These are phyloP conservation scores for Leptogaster cylindrica DNA, from an alignment of 2,888 invertebrate genomes.

Conservation along the genomic window DNA sequence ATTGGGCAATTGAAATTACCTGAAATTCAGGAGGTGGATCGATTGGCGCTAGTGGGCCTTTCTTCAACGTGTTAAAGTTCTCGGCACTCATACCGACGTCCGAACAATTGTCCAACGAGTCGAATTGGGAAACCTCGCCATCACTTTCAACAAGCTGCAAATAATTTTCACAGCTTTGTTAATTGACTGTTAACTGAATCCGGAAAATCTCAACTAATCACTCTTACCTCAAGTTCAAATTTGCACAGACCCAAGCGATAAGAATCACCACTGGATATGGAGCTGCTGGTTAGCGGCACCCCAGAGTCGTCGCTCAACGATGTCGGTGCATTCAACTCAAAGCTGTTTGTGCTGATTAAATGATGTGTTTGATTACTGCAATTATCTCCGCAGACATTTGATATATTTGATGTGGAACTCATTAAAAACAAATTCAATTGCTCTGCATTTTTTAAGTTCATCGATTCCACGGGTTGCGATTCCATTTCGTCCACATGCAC, in stretches of 20 bases:
- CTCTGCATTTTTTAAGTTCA: background rate
- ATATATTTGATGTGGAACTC: slow-evolving; percentile 15
- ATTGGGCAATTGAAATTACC: slow-evolving; percentile 57
- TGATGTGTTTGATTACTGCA: slow-evolving; percentile 51
- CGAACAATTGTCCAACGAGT: slow-evolving; percentile 75
- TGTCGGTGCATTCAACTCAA: slow-evolving; percentile 60
- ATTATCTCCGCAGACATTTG: slow-evolving; percentile 3
- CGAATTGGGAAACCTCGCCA: slow-evolving; percentile 80
- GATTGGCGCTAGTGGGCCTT: slow-evolving; percentile 75
- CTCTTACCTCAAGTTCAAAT: slow-evolving; percentile 60
- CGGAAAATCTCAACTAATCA: too few relatives aligned
- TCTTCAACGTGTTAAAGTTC: slow-evolving; percentile 82
- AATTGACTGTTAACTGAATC: too few relatives aligned
- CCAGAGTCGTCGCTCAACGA: slow-evolving; percentile 62
- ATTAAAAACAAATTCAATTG: background rate
- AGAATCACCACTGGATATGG: slow-evolving; percentile 61
- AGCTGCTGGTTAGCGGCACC: slow-evolving; percentile 60
- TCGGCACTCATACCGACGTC: slow-evolving; percentile 80
- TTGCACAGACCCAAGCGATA: slow-evolving; percentile 61
- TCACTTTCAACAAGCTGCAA: slow-evolving; percentile 79
- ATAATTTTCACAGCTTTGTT: background rate
- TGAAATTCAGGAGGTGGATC: slow-evolving; percentile 88
- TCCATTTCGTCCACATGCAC: too few relatives aligned
- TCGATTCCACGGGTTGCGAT: slow-evolving; percentile 9
- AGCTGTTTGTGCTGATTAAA: slow-evolving; percentile 60